Evolutionary conservation across 2,888 invertebrate genomes (phyloP).

Genomic region (Maniola hyperantus): DNA sequence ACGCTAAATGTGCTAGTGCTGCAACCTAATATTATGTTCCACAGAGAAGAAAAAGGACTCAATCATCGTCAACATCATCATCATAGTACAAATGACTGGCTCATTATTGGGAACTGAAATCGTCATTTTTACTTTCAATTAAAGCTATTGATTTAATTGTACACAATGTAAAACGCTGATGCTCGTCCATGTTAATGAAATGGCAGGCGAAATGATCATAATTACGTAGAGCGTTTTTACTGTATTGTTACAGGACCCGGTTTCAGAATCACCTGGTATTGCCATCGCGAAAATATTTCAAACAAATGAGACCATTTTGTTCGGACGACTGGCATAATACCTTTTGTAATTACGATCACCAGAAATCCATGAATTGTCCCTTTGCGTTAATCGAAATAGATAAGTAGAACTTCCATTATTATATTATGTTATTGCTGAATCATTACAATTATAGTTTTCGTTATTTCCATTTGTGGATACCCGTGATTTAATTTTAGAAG

Average conservation of each 20-base stretch:
- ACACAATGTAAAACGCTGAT: constrained; percentile 65
- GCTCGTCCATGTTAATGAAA: constrained; percentile 74
- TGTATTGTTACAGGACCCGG: constrained; percentile 69
- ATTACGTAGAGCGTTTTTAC: constrained; percentile 75
- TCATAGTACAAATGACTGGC: constrained; percentile 1
- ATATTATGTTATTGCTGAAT: constrained; percentile 21
- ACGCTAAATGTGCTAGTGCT: too few relatives aligned
- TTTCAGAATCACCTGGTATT: constrained; percentile 77
- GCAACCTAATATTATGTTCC: too few relatives aligned
- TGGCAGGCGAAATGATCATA: constrained; percentile 74
- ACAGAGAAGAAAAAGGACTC: too few relatives aligned
- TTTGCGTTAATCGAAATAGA: constrained; percentile 32
- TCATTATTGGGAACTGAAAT: constrained; percentile 10
- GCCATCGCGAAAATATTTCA: constrained; percentile 74
- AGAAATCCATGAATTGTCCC: constrained; percentile 51
- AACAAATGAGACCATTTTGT: constrained; percentile 75
- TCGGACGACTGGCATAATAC: constrained; percentile 70
- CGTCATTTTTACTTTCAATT: constrained; percentile 33
- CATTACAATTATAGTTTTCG: constrained; percentile 3
- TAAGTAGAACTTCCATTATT: constrained; percentile 21
- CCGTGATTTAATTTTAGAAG: neutral
- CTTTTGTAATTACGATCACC: constrained; percentile 71
- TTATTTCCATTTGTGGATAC: neutral
- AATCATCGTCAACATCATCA: neutral
- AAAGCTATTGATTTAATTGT: constrained; percentile 50